Evolutionary conservation across 2,888 invertebrate genomes (phyloP), one percentile per base, ranked within the genome.

Genomic region (Pheosia gnoma): DNA sequence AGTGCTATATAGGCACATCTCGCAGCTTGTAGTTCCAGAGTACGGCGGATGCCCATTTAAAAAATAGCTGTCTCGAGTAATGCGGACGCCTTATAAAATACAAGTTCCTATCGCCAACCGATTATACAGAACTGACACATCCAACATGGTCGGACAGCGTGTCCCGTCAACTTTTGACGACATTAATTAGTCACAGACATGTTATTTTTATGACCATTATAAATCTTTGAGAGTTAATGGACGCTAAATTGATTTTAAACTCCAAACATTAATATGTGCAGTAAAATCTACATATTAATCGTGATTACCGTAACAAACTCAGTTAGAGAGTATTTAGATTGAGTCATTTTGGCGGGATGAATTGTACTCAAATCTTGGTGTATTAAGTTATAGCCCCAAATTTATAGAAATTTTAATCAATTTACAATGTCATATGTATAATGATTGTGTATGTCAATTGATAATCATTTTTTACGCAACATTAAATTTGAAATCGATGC

Each of bases 241-340:
- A 47, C 62, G 63, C 66, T 59, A 75, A 75, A 75, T 75, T 75
- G 70, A 75, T 75, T 73, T 65, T 70, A 72, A 62, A 68, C 60
- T 65, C 64, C 57, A 61, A 65, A 67, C 67, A 65, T 72, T 67
- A 64, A 68, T 65, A 60, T 59, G 60, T 69, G 59, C 63, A 67
- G 38, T 59, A 38, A 6, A 38, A 56, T 45, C 57, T 57, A 59
- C 51, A 58, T 67, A 70, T 63, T 65, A 64, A 67, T 67, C 60
- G 58, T 60, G 65, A 58, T 60, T 59, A n/a, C 65, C 57, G 57
- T 57, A 39, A 13, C 55, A 13, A 39, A 11, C 39, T 11, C 39
- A n/a, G 39, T n/a, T 39, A 13, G 3, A 37, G 25, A 54, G 8
- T 13, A 10, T 37, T 54, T 5, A 6, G 10, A 55, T 55, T 55